Conservation (phyloP, 2,113 vertebrate species). For the Pseudopipra pipra region DNA sequence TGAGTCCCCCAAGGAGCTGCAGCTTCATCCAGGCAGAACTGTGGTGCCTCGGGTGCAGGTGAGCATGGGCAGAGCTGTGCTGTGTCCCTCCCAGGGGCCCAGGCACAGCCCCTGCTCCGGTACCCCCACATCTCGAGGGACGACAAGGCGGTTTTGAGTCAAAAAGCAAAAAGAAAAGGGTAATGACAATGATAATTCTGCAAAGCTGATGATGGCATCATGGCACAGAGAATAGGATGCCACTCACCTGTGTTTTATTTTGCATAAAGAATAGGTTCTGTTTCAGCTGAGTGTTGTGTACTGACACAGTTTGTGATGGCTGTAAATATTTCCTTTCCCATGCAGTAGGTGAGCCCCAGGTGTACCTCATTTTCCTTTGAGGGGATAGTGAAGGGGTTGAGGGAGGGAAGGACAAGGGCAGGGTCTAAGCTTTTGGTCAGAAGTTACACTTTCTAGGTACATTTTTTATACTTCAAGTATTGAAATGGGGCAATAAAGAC, state of each 20-base stretch:
- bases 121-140: neutral
- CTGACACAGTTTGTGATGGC: slow-evolving; percentile 4
- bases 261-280: slow-evolving; percentile 17
- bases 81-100: neutral
- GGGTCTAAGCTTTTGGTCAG: slow-evolving; percentile 53
- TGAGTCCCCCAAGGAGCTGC: fast-evolving
- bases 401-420: slow-evolving; percentile 48
- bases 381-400: neutral
- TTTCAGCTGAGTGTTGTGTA: neutral
- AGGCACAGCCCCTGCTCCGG: neutral
- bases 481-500: slow-evolving; percentile 58
- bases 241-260: slow-evolving; percentile 14
- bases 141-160: neutral
- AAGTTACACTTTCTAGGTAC: slow-evolving; percentile 66
- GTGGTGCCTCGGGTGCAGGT: fast-evolving
- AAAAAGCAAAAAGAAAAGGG: neutral
- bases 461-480: slow-evolving; percentile 58
- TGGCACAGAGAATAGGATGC: slow-evolving; percentile 53
- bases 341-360: slow-evolving; percentile 12
- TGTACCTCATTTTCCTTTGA: slow-evolving; percentile 35
- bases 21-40: fast-evolving
- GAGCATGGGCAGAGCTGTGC: fast-evolving
- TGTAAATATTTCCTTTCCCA: slow-evolving; percentile 52
- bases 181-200: slow-evolving; percentile 28
- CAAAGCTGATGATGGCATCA: slow-evolving; percentile 29